Conservation (phyloP, 1,140 invertebrate genomes). For the Augochlora pura region DNA sequence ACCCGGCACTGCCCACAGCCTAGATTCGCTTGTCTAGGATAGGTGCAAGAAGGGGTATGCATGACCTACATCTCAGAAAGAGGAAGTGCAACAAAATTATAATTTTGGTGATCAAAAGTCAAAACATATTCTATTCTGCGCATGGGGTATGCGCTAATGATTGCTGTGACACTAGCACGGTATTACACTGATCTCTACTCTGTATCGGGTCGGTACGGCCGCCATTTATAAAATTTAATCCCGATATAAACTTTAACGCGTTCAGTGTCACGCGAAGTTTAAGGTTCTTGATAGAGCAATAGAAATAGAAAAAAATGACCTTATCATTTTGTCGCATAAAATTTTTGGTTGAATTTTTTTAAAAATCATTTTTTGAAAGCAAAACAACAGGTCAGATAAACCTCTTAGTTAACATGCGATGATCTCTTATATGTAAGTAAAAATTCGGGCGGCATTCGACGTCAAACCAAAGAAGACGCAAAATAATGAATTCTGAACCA, state of each 20-base stretch:
- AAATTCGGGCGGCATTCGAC: background rate
- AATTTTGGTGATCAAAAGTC: conserved; percentile 4
- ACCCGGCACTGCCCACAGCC: conserved; percentile 60
- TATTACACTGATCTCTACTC: background rate
- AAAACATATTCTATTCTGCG: background rate
- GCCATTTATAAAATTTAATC: background rate
- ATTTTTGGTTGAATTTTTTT: no score
- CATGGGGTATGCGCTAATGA: no score
- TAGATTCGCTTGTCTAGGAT: conserved; percentile 70
- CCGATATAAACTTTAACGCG: background rate
- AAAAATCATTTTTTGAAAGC: no score
- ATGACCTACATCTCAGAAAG: conserved; percentile 50
- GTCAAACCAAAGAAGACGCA: background rate
- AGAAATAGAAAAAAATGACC: background rate
- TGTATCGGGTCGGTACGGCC: background rate
- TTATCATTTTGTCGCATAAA: background rate
- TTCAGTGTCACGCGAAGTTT: background rate
- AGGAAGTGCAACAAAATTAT: conserved; percentile 26
- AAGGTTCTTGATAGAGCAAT: background rate
- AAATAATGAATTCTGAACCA: background rate
- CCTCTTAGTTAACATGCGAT: no score
- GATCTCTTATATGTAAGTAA: no score
- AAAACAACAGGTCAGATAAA: no score
- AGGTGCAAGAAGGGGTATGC: conserved; percentile 52
- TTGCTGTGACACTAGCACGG: background rate